Evolutionary conservation across 2,113 vertebrate genomes (phyloP).

Genomic region (Brienomyrus brachyistius): DNA sequence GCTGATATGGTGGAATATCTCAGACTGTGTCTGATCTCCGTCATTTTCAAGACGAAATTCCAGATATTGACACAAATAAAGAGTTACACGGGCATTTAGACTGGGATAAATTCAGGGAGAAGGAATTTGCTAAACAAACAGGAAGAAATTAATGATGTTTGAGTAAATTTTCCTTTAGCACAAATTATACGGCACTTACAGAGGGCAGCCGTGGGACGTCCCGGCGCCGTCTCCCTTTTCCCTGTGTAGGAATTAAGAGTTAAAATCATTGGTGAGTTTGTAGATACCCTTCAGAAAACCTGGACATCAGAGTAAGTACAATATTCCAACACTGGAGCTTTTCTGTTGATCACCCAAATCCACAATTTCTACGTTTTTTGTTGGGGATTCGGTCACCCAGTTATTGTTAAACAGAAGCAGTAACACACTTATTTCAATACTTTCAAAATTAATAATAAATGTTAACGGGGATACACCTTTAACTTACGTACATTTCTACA

Average conservation of each 20-base stretch:
- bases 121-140: background rate
- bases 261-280: background rate
- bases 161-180: background rate
- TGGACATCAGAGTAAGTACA: background rate
- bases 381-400: background rate
- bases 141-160: background rate
- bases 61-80: background rate
- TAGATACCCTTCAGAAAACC: background rate
- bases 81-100: background rate
- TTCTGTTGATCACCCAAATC: background rate
- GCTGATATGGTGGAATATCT: background rate
- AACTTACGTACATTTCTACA: background rate
- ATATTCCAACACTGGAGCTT: background rate
- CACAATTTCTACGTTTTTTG: background rate
- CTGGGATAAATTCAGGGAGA: background rate
- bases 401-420: background rate
- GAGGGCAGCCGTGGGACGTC: background rate
- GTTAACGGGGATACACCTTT: background rate
- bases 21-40: background rate
- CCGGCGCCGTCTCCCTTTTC: background rate
- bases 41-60: background rate
- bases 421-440: background rate
- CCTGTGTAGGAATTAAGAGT: background rate
- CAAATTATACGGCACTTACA: background rate
- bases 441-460: background rate